These are phyloP conservation scores for Rhorus exstirpatorius DNA, from an alignment of 2,888 invertebrate genomes.

Conservation along the genomic window DNA sequence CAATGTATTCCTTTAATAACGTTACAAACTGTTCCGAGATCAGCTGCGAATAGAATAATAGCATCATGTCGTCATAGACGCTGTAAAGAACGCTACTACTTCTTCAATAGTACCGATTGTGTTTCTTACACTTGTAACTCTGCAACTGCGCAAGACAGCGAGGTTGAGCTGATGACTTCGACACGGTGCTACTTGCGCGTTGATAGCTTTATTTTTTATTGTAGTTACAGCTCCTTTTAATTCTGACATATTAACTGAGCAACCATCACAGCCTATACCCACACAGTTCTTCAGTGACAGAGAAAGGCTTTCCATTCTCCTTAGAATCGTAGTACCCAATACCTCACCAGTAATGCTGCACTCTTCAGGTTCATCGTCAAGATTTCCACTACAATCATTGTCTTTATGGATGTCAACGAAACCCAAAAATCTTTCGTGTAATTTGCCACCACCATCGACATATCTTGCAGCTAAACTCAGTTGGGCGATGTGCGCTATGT, in stretches of 20 bases:
- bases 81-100: conserved; percentile 52
- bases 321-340: neutral
- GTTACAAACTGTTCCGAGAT: too few species aligned
- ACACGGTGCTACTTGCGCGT: conserved; percentile 50
- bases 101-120: conserved; percentile 56
- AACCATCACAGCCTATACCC: conserved; percentile 56
- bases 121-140: conserved; percentile 44
- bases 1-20: too few species aligned
- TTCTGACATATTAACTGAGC: conserved; percentile 52
- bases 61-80: too few species aligned
- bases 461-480: conserved; percentile 49
- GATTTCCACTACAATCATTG: neutral
- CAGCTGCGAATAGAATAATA: too few species aligned
- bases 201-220: conserved; percentile 42
- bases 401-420: conserved; percentile 1
- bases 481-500: conserved; percentile 62
- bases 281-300: conserved; percentile 43
- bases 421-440: neutral
- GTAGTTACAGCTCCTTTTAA: conserved; percentile 45
- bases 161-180: conserved; percentile 57
- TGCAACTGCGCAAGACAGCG: conserved; percentile 43
- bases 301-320: conserved; percentile 19
- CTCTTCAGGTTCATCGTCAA: neutral
- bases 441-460: neutral
- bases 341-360: neutral